phyloP scores from a whole-genome alignment of 2,797 vertebrate genomes.

The Pelochelys cantorii region DNA sequence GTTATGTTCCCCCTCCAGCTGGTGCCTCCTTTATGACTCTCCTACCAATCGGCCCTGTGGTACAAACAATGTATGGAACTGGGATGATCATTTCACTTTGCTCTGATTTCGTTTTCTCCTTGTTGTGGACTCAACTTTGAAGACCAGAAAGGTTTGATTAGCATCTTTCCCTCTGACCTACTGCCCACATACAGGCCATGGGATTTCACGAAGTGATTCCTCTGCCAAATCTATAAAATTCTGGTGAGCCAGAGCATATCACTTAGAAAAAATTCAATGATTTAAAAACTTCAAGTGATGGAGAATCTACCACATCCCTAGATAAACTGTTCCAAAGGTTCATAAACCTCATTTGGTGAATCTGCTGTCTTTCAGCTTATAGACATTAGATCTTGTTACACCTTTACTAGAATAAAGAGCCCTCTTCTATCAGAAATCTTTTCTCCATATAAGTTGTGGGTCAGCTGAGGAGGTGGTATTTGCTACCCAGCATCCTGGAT shows the following conservation, averaged over 20 bases:
- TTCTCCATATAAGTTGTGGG: background rate
- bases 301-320: background rate
- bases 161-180: background rate
- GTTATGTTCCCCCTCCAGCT: too few species aligned
- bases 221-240: background rate
- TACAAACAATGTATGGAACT: background rate
- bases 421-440: background rate
- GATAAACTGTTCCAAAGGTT: background rate
- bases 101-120: background rate
- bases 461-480: too few species aligned
- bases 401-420: background rate
- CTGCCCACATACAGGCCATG: background rate
- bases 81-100: background rate
- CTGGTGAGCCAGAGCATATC: background rate
- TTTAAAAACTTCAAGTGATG: background rate
- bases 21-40: too few species aligned
- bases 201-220: background rate
- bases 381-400: background rate
- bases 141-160: background rate
- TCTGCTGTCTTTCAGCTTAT: background rate
- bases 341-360: background rate
- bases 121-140: background rate
- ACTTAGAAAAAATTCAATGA: background rate
- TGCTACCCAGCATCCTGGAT: too few species aligned
- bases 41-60: background rate